Base-by-base conservation (phyloP, 1,140 invertebrate genomes). In the Ceratina japonica region DNA sequence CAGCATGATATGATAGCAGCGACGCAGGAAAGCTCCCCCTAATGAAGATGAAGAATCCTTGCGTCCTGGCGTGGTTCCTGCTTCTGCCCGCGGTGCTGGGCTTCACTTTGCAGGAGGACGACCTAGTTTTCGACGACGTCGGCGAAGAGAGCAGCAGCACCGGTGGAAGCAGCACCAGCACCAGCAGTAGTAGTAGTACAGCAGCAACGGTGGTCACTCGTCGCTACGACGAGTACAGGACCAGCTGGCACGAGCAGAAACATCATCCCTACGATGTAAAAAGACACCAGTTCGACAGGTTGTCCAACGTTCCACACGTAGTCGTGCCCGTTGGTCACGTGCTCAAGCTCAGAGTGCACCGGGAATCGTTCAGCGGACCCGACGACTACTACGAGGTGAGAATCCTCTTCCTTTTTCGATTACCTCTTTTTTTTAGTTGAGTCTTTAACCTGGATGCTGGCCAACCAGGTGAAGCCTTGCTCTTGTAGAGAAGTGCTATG, bases 381-480 rank as follows among this genome's bases (percentile, higher is more conserved):
- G 87, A 93, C 10, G 88, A 92, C 72, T 89, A 88, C 81, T 93
- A 92, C 79, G 89, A 93, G 89, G 93, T 93, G 84, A 90, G 87
- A 71, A 20, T 8, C 18, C 27, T 15, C 1, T 5, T 16, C 27
- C 31, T 54, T 44, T 27, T 72, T 74, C 49, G 0, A 1, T 37
- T 8, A 8, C 52, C 52, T 2, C 52, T 54, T 54, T 54, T 18
- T 54, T 13, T 18, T 54, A 13, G 4, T 56, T 56, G 54, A 56
- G 15, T 56, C 54, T 56, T 44, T 44, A 10, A 10, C 37, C 37
- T 44, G 37, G 37, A 44, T 8, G 37, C 37, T 44, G 37, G 37
- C 37, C 37, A 44, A 44, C 5, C 37, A 44, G 37, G 37, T 44
- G 64, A 2, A 66, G 1, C 27, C 22, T 10, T 49, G 18, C 13